Percentiles rank a stretch among this genome's conserved stretches.
These are phyloP conservation scores for Azemiops feae DNA, from an alignment of 2,113 vertebrate species.

Conservation along the genomic window DNA sequence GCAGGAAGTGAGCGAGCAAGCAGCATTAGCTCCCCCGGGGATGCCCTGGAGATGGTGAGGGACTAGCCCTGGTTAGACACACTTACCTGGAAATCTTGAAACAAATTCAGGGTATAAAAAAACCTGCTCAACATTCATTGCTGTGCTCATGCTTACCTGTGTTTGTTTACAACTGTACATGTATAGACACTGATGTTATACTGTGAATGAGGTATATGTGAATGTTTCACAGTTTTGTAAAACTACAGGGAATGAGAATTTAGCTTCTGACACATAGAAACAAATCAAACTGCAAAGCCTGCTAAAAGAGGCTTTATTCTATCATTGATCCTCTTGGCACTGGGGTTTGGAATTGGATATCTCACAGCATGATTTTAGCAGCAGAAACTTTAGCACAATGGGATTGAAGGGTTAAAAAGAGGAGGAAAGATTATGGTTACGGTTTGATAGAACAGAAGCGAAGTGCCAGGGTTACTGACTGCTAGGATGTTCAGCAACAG, in stretches of 20 bases:
- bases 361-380: constrained; percentile 48
- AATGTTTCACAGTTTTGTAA: not conserved
- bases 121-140: not conserved
- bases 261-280: constrained; percentile 52
- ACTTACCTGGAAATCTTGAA: not conserved
- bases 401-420: constrained; percentile 47
- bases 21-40: no score
- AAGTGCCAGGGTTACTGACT: not conserved
- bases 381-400: constrained; percentile 16
- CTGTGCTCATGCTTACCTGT: not conserved
- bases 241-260: constrained; percentile 47
- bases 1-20: no score
- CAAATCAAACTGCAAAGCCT: constrained; percentile 66
- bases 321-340: constrained; percentile 63
- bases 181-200: not conserved
- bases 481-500: constrained; percentile 26
- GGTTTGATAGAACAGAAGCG: not conserved
- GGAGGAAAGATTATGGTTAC: not conserved
- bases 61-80: not conserved
- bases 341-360: constrained; percentile 53
- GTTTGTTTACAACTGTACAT: not conserved
- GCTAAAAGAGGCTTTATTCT: constrained; percentile 61
- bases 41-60: no score
- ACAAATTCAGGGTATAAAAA: not conserved
- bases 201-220: not conserved